Base-by-base conservation (phyloP, 2,888 invertebrate species). In the Leptopterna dolabrata region DNA sequence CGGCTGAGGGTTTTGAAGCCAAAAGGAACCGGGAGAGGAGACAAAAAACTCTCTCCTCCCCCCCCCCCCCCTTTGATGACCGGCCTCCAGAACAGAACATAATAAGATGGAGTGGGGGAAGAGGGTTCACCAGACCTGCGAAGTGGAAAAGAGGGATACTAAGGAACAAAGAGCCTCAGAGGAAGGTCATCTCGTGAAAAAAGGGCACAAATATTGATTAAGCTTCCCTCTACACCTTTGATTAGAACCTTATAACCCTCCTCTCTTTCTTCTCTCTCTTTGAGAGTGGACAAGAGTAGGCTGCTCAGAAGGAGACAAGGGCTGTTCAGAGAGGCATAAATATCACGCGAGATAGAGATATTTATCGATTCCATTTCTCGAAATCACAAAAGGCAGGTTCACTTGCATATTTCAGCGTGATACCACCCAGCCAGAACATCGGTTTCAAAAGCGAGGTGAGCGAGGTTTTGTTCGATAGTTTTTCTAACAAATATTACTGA, bases 151-250 rank as follows among this genome's bases (percentile, higher is more conserved):
- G 83, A 83, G 63, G 19, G 70, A 70, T 27, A 70, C 30, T 43
- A 83, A 83, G 83, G 70, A 83, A 83, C 63, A 83, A 83, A 83
- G 70, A 70, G 41, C 9, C 63, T 24, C 81, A 51, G 19, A 30
- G 81, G 51, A 45, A 27, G 51, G 81, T 55, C 7, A 27, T 27
- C 27, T n/a, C 71, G 36, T 83, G 36, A 36, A 83, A 83, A 83
- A 83, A n/a, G 36, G 83, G 70, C 13, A 70, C 83, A 83, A 83
- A 83, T 83, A 83, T 83, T 83, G 83, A 83, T 83, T 63, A 83
- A 83, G 63, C 83, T 47, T 43, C n/a, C 36, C 45, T 78, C 70
- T 70, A 63, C 63, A 63, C 24, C 83, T 83, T 70, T 83, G 83
- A 83, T 83, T 83, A 83, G 70, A 83, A 83, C 55, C 83, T 83